phyloP scores from a whole-genome alignment of 2,888 invertebrate species.

The Chaitophorus viminalis region DNA sequence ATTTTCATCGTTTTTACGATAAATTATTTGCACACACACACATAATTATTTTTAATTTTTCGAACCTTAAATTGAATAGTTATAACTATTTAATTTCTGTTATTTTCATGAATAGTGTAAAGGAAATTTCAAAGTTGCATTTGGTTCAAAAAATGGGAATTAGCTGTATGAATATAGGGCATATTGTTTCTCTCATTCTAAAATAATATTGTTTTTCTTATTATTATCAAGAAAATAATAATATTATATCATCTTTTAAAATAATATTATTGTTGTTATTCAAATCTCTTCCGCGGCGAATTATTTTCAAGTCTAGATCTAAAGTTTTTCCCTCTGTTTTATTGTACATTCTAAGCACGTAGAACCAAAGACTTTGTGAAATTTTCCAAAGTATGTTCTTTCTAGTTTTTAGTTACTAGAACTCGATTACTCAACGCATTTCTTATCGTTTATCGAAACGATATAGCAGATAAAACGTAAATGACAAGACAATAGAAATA shows the following conservation, averaged over 20 bases:
- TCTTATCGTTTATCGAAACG: not conserved
- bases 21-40: not conserved
- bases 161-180: not conserved
- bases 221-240: too few relatives aligned
- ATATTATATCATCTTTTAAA: too few relatives aligned
- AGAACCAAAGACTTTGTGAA: not conserved
- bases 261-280: not conserved
- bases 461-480: not conserved
- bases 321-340: not conserved
- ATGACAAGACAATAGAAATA: slow-evolving; percentile 3
- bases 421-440: slow-evolving; percentile 7
- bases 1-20: not conserved
- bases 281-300: not conserved
- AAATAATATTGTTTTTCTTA: too few relatives aligned
- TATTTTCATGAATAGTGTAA: not conserved
- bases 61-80: not conserved
- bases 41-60: not conserved
- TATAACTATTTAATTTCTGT: not conserved
- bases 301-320: not conserved
- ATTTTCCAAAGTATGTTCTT: slow-evolving; percentile 24
- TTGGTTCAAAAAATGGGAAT: not conserved
- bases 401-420: not conserved
- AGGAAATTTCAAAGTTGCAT: not conserved
- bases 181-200: too few relatives aligned
- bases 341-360: slow-evolving; percentile 15